A percentile compares a stretch with the other conserved stretches of the same genome.
These are phyloP conservation scores for Panulirus ornatus DNA, from an alignment of 1,140 invertebrate genomes.

Conservation along the genomic window DNA sequence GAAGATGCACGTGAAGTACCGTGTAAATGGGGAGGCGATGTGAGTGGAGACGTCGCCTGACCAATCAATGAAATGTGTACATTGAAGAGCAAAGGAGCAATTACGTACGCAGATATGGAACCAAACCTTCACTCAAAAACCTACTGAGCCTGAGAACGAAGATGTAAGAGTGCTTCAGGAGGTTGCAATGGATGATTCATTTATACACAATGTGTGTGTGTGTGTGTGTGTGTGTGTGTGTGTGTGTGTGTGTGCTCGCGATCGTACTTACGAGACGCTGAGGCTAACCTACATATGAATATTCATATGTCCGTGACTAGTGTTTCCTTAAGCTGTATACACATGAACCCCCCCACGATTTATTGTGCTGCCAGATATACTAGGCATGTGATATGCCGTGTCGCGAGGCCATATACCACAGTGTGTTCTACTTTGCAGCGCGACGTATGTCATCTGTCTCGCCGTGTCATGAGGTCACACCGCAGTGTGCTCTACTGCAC, in stretches of 20 bases:
- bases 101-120: not conserved
- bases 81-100: not conserved
- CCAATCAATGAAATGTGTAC: too few species aligned
- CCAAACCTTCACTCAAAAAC: not conserved
- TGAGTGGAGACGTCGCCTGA: too few species aligned
- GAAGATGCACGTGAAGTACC: too few species aligned
- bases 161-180: not conserved
- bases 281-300: not conserved
- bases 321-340: not conserved
- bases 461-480: too few species aligned
- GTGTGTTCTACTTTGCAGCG: not conserved
- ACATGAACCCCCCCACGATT: not conserved
- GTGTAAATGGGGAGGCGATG: too few species aligned
- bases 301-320: not conserved
- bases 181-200: not conserved
- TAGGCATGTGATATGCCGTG: not conserved
- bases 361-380: not conserved
- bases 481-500: too few species aligned
- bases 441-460: too few species aligned
- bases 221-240: slow-evolving; percentile 7
- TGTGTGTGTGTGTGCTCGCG: not conserved
- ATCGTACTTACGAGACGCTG: not conserved
- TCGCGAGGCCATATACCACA: not conserved
- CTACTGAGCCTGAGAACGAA: not conserved
- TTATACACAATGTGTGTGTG: too few species aligned